Conservation (phyloP, 23 tunicate genomes). For the Diplosoma virens region DNA sequence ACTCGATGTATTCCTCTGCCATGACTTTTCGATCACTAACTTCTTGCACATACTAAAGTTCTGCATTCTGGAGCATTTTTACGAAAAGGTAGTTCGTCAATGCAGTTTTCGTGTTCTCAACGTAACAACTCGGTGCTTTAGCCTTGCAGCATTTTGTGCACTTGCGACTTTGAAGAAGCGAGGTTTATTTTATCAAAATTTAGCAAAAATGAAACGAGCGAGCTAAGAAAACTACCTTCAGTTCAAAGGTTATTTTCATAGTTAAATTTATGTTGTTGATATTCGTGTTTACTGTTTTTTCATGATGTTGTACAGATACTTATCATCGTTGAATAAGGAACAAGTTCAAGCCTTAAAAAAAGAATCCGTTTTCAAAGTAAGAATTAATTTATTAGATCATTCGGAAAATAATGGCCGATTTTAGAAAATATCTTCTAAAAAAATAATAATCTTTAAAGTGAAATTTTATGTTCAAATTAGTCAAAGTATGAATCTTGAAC, state of each 20-base stretch:
- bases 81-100: conserved; percentile 35
- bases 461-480: too few species aligned
- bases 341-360: neutral
- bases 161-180: neutral
- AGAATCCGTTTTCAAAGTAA: conserved; percentile 14
- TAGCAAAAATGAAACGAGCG: neutral
- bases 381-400: too few species aligned
- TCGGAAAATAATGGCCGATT: too few species aligned
- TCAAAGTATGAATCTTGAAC: too few species aligned
- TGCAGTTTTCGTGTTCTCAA: neutral
- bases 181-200: conserved; percentile 14
- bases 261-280: too few species aligned
- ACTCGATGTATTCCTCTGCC: conserved; percentile 74
- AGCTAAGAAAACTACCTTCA: conserved; percentile 31
- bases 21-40: conserved; percentile 72
- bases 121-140: neutral
- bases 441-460: too few species aligned
- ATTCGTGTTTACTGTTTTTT: neutral
- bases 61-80: conserved; percentile 72
- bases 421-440: too few species aligned
- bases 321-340: conserved; percentile 4
- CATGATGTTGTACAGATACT: neutral
- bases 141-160: conserved; percentile 53
- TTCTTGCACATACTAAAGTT: conserved; percentile 64
- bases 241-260: conserved; percentile 51